Conservation (phyloP, 2,113 vertebrate genomes). For the Sarotherodon lohbergeri region DNA sequence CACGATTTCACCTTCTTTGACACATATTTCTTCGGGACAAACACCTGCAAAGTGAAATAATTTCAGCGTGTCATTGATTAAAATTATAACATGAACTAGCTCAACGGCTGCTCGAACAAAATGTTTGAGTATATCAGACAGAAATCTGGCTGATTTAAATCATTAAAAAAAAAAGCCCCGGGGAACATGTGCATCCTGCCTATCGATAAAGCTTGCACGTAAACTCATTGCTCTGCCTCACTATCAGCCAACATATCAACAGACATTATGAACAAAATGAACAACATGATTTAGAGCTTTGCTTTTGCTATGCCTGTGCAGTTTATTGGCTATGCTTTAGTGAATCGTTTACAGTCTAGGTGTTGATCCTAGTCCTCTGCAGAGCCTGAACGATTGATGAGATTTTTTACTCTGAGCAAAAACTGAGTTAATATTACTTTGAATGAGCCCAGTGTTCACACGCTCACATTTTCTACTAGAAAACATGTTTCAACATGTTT, state of each 20-base stretch:
- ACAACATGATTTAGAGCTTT: neutral
- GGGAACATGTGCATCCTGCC: neutral
- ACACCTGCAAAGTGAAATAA: neutral
- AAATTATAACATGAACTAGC: neutral
- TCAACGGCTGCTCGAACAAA: neutral
- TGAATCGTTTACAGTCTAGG: neutral
- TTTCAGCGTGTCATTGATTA: neutral
- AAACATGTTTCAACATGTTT: neutral
- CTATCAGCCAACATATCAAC: neutral
- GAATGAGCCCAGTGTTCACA: neutral
- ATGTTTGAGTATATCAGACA: neutral
- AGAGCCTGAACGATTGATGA: neutral
- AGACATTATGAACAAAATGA: neutral
- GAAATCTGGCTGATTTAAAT: neutral
- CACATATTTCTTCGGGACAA: rapidly evolving
- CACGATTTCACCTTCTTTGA: neutral
- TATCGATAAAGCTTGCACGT: neutral
- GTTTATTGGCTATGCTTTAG: neutral
- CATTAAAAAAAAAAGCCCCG: rapidly evolving
- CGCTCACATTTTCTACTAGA: neutral
- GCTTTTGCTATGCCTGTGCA: neutral
- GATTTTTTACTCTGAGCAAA: neutral
- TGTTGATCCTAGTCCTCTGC: neutral
- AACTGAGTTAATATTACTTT: neutral
- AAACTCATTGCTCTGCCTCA: neutral